Percentiles rank a stretch among this genome's conserved stretches.
Conservation (phyloP, 2,113 vertebrate genomes). For the Sceloporus undulatus region DNA sequence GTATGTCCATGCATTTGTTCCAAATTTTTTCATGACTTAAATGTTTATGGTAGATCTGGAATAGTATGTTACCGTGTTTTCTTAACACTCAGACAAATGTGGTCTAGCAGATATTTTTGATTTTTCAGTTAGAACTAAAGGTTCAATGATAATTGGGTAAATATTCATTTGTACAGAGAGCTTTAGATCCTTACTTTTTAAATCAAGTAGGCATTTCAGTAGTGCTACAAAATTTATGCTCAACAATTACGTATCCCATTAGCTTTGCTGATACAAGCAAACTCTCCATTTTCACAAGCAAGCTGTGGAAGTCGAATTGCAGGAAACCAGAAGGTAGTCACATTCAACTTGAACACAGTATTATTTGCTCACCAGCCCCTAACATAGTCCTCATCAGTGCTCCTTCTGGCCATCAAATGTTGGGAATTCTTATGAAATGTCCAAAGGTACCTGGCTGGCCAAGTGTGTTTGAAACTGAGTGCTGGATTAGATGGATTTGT, state of each 20-base stretch:
- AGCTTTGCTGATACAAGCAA: neutral
- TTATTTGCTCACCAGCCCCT: neutral
- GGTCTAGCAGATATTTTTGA: conserved; percentile 25
- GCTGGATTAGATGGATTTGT: neutral
- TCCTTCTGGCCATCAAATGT: neutral
- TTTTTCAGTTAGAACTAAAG: conserved; percentile 44
- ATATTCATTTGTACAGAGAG: conserved; percentile 26
- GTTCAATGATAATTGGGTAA: conserved; percentile 4
- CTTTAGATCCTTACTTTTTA: conserved; percentile 24
- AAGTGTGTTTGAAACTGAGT: neutral
- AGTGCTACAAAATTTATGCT: conserved; percentile 33
- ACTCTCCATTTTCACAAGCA: neutral
- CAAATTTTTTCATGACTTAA: neutral
- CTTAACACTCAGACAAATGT: conserved; percentile 38
- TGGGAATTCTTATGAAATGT: neutral
- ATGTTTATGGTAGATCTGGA: neutral
- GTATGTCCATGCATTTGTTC: conserved; percentile 14
- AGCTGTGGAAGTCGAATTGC: neutral
- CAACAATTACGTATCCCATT: neutral
- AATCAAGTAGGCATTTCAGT: conserved; percentile 8
- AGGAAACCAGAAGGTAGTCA: neutral
- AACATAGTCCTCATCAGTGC: neutral
- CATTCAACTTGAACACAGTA: neutral
- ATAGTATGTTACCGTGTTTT: conserved; percentile 2
- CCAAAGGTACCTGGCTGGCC: neutral